Conservation (phyloP, 2,888 invertebrate genomes). For the Drosophila buzzatii region DNA sequence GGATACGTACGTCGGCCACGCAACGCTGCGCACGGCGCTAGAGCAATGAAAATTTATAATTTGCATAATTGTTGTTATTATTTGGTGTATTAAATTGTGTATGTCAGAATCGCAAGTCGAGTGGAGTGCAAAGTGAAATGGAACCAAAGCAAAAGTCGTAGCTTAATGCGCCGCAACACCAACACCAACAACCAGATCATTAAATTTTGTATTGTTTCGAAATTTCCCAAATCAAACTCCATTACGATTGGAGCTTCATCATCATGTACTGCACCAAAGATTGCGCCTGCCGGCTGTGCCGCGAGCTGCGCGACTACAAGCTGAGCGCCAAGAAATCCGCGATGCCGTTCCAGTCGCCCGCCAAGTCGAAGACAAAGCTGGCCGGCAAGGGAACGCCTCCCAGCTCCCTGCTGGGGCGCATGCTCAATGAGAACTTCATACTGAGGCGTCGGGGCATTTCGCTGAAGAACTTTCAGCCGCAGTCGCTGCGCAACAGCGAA, state of each 20-base stretch:
- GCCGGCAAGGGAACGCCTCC: slow-evolving; percentile 55
- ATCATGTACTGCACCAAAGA: slow-evolving; percentile 90
- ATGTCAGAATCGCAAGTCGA: slow-evolving; percentile 50
- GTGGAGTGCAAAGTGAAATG: slow-evolving; percentile 65
- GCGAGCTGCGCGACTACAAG: slow-evolving; percentile 89
- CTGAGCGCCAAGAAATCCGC: slow-evolving; percentile 53
- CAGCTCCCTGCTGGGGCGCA: slow-evolving; percentile 79
- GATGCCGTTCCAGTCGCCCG: slow-evolving; percentile 25
- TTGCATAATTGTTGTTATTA: slow-evolving; percentile 77
- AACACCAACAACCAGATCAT: background rate
- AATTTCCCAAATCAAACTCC: slow-evolving; percentile 10
- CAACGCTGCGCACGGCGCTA: slow-evolving; percentile 64
- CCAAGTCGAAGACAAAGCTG: slow-evolving; percentile 34
- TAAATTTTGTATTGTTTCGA: slow-evolving; percentile 18
- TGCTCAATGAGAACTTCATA: slow-evolving; percentile 85
- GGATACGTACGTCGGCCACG: slow-evolving; percentile 50
- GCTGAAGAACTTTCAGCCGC: slow-evolving; percentile 83
- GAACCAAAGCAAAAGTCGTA: slow-evolving; percentile 64
- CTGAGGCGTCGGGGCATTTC: slow-evolving; percentile 85
- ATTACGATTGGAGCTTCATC: slow-evolving; percentile 29
- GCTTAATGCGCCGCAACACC: slow-evolving; percentile 6
- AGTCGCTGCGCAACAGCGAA: slow-evolving; percentile 79
- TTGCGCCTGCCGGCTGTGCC: slow-evolving; percentile 91
- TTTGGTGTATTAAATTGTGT: slow-evolving; percentile 57
- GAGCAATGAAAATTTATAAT: slow-evolving; percentile 78